A percentile compares a stretch with the other conserved stretches of the same genome.
phyloP scores from a whole-genome alignment of 1,140 invertebrate genomes.

The Phthorimaea operculella region DNA sequence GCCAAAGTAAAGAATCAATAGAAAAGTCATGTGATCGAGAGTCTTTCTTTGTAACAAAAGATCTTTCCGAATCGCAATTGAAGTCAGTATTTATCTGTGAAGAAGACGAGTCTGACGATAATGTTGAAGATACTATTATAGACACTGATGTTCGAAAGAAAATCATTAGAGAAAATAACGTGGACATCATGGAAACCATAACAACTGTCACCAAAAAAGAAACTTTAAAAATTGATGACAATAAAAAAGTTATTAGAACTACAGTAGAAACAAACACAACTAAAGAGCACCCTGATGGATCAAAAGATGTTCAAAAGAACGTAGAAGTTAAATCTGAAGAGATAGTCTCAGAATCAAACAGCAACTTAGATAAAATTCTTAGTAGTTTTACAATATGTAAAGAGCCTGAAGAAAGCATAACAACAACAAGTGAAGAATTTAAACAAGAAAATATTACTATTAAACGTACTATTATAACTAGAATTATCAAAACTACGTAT shows the following conservation, averaged over 20 bases:
- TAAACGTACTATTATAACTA: slow-evolving; percentile 46
- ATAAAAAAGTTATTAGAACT: slow-evolving; percentile 51
- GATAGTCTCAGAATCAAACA: slow-evolving; percentile 31
- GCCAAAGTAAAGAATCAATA: slow-evolving; percentile 19
- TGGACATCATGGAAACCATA: slow-evolving; percentile 61
- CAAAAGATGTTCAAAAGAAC: slow-evolving; percentile 52
- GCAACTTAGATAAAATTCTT: slow-evolving; percentile 48
- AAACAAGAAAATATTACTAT: slow-evolving; percentile 42
- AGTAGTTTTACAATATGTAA: slow-evolving; percentile 29
- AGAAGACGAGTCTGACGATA: slow-evolving; percentile 43
- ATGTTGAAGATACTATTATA: slow-evolving; percentile 57
- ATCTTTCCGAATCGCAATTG: slow-evolving; percentile 4
- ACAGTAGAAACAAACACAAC: slow-evolving; percentile 57
- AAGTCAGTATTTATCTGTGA: slow-evolving; percentile 32
- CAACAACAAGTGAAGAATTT: slow-evolving; percentile 42
- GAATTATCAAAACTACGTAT: slow-evolving; percentile 50
- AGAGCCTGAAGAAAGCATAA: slow-evolving; percentile 49
- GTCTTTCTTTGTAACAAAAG: slow-evolving; percentile 19
- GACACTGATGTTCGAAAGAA: slow-evolving; percentile 63
- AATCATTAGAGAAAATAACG: slow-evolving; percentile 54
- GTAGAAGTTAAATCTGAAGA: slow-evolving; percentile 62
- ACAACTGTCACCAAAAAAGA: slow-evolving; percentile 63
- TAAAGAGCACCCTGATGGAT: slow-evolving; percentile 60
- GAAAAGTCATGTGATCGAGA: slow-evolving; percentile 20
- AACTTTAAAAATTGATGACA: slow-evolving; percentile 46